Evolutionary conservation across 2,113 vertebrate genomes (phyloP), one percentile per base, ranked within the genome.

Genomic region (Arvicanthis niloticus): DNA sequence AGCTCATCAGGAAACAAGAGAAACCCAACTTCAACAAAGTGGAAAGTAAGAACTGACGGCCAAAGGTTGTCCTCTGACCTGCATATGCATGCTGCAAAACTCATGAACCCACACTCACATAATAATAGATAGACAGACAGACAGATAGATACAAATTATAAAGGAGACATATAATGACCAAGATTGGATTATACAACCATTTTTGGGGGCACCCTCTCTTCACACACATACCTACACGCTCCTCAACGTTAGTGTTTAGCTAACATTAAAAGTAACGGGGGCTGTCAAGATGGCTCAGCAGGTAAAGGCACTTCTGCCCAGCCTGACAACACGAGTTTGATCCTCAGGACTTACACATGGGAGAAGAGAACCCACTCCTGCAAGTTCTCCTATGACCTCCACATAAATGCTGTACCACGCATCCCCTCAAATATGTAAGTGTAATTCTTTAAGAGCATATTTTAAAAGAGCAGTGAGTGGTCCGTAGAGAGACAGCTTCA

Each of bases 141-240:
- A 12, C 5, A 53, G 31, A 10, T 10, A 58, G 21, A 37, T 45
- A 45, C 45, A 75, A 26, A 24, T 67, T 67, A 67, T 72, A 72
- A 48, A n/a, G 0, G 45, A 86, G 29, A 29, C n/a, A 34, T 12
- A 85, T 34, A 51, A 31, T 48, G 17, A 8, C 40, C 60, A 67
- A 51, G 42, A 37, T 8, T 45, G 31, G 29, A 51, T n/a, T 65
- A 26, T 7, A n/a, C 5, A 56, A 31, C 13, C 45, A 7, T 42
- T 62, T 34, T 56, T 26, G 1, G 2, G 24, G 37, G 4, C 1
- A 34, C 4, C 8, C 40, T 22, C 34, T 62, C 1, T 6, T 1
- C 13, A 19, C 26, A 31, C 4, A 91, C 15, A 48, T 0, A 45
- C 0, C 15, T 2, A 19, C 6, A 4, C 2, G 19, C 5, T 29